phyloP scores from a whole-genome alignment of 1,140 invertebrate species.

The Ceratina calcarata region DNA sequence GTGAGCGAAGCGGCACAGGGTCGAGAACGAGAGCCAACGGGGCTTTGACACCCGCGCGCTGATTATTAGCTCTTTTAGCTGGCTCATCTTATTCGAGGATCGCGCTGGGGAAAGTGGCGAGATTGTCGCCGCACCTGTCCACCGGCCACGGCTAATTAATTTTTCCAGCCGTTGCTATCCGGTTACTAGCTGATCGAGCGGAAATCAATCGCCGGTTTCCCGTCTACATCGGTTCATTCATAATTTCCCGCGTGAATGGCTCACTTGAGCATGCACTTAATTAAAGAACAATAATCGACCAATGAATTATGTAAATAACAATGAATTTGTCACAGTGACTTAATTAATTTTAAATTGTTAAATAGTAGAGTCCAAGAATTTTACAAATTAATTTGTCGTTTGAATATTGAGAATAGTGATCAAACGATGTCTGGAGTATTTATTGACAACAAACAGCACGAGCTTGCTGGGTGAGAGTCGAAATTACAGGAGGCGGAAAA shows the following conservation, averaged over 20 bases:
- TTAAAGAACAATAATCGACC: neutral
- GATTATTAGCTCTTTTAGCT: constrained; percentile 12
- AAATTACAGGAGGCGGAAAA: neutral
- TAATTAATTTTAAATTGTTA: too few species aligned
- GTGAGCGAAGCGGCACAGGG: constrained; percentile 49
- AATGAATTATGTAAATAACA: neutral
- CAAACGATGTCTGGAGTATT: neutral
- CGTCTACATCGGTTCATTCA: neutral
- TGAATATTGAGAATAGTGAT: neutral
- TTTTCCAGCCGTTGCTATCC: neutral
- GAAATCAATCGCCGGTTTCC: neutral
- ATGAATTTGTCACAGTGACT: neutral
- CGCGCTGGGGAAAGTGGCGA: neutral
- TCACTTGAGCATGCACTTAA: neutral
- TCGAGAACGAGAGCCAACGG: constrained; percentile 19
- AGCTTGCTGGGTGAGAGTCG: neutral
- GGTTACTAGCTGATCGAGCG: neutral
- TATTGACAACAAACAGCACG: neutral
- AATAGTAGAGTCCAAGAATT: too few species aligned
- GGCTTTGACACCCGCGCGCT: constrained; percentile 35
- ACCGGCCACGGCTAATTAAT: neutral
- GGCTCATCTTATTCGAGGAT: neutral
- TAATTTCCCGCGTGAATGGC: neutral
- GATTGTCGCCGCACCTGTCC: neutral
- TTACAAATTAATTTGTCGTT: too few species aligned